phyloP scores from a whole-genome alignment of 2,888 invertebrate species.

The Heliconius sara region DNA sequence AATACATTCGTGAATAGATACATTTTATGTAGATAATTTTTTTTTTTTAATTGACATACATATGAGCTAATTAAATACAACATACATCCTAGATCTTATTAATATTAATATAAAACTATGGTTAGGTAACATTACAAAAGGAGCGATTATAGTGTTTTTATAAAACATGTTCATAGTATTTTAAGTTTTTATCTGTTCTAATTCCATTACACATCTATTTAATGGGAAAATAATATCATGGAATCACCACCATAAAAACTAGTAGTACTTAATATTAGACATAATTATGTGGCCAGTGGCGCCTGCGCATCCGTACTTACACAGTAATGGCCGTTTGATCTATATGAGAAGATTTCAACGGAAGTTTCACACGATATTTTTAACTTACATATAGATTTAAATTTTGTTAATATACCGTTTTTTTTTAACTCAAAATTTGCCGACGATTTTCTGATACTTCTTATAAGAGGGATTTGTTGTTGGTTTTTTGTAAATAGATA shows the following conservation, averaged over 20 bases:
- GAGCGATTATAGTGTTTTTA: not conserved
- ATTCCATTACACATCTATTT: slow-evolving; percentile 28
- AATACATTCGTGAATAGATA: not conserved
- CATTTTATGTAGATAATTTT: too few species aligned
- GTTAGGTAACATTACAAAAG: not conserved
- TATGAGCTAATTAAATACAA: too few species aligned
- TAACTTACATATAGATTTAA: not conserved
- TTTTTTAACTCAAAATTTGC: not conserved
- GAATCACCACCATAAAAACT: slow-evolving; percentile 28
- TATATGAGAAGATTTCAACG: slow-evolving; percentile 22
- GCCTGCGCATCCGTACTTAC: slow-evolving; percentile 32
- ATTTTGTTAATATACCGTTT: not conserved
- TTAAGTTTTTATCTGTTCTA: slow-evolving; percentile 14
- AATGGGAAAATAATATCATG: slow-evolving; percentile 31
- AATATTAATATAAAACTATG: not conserved
- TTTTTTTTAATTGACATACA: too few species aligned
- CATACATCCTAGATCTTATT: not conserved
- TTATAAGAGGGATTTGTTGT: too few species aligned
- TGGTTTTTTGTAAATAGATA: too few species aligned
- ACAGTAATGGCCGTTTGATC: slow-evolving; percentile 17
- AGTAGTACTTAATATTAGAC: slow-evolving; percentile 27
- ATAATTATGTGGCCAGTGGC: slow-evolving; percentile 31
- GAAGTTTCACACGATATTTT: not conserved
- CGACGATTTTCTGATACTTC: not conserved
- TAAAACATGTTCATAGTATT: not conserved